Evolutionary conservation across 1,140 invertebrate species (phyloP).

Genomic region (Drosophila melanogaster): Release_6_plus_ISO1_MT NT_037436.4:17434501-17435000

Average conservation of each 20-base stretch:
- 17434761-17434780: slow-evolving; percentile 66
- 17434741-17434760: slow-evolving; percentile 64
- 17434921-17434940: slow-evolving; percentile 74
- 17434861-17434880: slow-evolving; percentile 79
- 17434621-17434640: slow-evolving; percentile 68
- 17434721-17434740: slow-evolving; percentile 57
- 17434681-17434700: slow-evolving; percentile 61
- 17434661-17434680: slow-evolving; percentile 77
- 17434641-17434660: slow-evolving; percentile 72
- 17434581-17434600: slow-evolving; percentile 73
- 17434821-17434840: slow-evolving; percentile 41
- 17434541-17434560: slow-evolving; percentile 76
- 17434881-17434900: slow-evolving; percentile 64
- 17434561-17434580: slow-evolving; percentile 63
- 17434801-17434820: slow-evolving; percentile 58
- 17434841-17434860: slow-evolving; percentile 62
- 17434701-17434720: slow-evolving; percentile 79
- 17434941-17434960: slow-evolving; percentile 79
- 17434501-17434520: slow-evolving; percentile 49
- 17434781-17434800: slow-evolving; percentile 62
- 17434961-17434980: slow-evolving; percentile 77
- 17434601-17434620: slow-evolving; percentile 65
- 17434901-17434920: slow-evolving; percentile 64
- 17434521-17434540: slow-evolving; percentile 45
- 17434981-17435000: slow-evolving; percentile 70